Evolutionary conservation across 1,140 invertebrate genomes (phyloP).

Genomic region (Vanessa tameamea): DNA sequence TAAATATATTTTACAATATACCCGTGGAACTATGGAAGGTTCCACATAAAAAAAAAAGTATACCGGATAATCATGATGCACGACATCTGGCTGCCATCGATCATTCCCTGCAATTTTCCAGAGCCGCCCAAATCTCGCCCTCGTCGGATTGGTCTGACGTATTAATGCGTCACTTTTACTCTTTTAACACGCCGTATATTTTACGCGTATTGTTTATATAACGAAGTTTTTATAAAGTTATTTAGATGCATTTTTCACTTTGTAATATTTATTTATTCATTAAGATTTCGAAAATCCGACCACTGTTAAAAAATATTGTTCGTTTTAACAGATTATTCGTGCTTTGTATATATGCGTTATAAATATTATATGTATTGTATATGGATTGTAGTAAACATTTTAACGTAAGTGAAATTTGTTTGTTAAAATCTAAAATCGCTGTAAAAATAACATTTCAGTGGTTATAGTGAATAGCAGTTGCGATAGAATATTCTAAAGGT

Average conservation of each 20-base stretch:
- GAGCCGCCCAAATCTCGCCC: slow-evolving; percentile 56
- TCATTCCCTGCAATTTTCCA: slow-evolving; percentile 69
- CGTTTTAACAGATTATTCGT: too few species aligned
- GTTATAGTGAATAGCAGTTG: slow-evolving; percentile 36
- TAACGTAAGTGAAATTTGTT: neutral
- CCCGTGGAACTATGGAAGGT: slow-evolving; percentile 35
- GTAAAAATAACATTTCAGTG: slow-evolving; percentile 32
- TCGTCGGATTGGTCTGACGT: slow-evolving; percentile 54
- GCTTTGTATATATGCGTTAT: neutral
- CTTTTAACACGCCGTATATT: neutral
- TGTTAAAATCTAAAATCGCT: slow-evolving; percentile 23
- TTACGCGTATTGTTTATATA: neutral
- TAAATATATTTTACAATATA: slow-evolving; percentile 45
- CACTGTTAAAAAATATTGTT: too few species aligned
- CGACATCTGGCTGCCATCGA: slow-evolving; percentile 66
- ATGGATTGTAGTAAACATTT: neutral
- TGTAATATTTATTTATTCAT: too few species aligned
- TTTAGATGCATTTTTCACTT: too few species aligned
- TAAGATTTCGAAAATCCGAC: too few species aligned
- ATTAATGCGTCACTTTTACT: slow-evolving; percentile 57
- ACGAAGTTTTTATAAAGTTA: neutral
- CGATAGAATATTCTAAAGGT: slow-evolving; percentile 48
- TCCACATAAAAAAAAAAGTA: slow-evolving; percentile 37
- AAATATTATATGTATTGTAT: too few species aligned
- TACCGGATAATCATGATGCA: slow-evolving; percentile 57